Percentiles rank a stretch among this genome's conserved stretches.
phyloP scores from a whole-genome alignment of 1,140 invertebrate species.

The Chlorops oryzae region DNA sequence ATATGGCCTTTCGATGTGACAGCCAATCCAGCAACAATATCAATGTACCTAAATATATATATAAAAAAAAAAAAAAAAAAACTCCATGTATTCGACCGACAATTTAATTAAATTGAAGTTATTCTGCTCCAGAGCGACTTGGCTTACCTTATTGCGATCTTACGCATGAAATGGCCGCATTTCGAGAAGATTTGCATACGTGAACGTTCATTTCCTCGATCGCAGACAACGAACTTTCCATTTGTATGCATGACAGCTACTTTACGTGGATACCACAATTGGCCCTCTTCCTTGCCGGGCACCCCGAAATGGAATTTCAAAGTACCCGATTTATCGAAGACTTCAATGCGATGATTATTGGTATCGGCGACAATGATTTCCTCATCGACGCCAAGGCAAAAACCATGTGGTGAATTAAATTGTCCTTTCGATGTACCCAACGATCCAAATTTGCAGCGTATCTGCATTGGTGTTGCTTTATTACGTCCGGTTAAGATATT shows the following conservation, averaged over 20 bases:
- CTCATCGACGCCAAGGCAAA: slow-evolving; percentile 89
- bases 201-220: slow-evolving; percentile 90
- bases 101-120: not conserved
- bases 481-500: slow-evolving; percentile 54
- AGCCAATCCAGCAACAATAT: slow-evolving; percentile 93
- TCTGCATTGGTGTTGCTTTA: slow-evolving; percentile 77
- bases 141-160: slow-evolving; percentile 69
- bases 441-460: slow-evolving; percentile 88
- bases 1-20: slow-evolving; percentile 86
- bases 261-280: slow-evolving; percentile 94
- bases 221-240: slow-evolving; percentile 91
- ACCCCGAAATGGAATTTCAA: slow-evolving; percentile 87
- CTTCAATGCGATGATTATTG: slow-evolving; percentile 91
- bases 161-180: slow-evolving; percentile 81
- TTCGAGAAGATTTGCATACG: slow-evolving; percentile 94
- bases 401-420: slow-evolving; percentile 95
- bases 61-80: not conserved
- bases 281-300: slow-evolving; percentile 89
- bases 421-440: slow-evolving; percentile 85
- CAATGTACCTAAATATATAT: slow-evolving; percentile 68
- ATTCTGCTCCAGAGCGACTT: not conserved
- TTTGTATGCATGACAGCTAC: slow-evolving; percentile 84
- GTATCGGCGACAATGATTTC: slow-evolving; percentile 95
- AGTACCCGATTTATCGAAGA: slow-evolving; percentile 84
- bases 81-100: not conserved